phyloP scores from a whole-genome alignment of 2,888 invertebrate species.

The Camponotus fellah region DNA sequence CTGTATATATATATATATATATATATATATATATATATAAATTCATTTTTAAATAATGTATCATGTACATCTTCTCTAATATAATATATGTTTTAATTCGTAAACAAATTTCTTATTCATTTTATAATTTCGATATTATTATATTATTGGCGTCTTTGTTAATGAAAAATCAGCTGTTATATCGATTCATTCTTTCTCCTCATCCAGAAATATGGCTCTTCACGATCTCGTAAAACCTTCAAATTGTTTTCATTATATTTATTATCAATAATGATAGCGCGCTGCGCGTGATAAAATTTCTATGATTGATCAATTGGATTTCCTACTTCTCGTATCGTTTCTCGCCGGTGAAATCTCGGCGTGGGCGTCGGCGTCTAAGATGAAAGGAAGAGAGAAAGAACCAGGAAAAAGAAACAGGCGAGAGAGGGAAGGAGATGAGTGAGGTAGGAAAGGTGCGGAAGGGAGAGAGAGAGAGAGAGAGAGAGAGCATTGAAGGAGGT shows the following conservation, averaged over 20 bases:
- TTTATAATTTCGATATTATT: neutral
- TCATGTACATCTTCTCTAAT: neutral
- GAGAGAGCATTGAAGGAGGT: conserved; percentile 73
- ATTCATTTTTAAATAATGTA: neutral
- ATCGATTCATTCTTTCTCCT: neutral
- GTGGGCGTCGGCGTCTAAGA: conserved; percentile 68
- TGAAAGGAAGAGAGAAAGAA: conserved; percentile 41
- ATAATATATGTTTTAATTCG: neutral
- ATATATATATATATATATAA: neutral
- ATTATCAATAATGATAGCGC: neutral
- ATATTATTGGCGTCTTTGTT: neutral
- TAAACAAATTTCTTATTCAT: neutral
- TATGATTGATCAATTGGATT: conserved; percentile 21
- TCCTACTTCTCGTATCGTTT: conserved; percentile 55
- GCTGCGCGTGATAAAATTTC: conserved; percentile 52
- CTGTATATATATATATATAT: neutral
- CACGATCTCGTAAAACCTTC: neutral
- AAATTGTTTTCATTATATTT: conserved; percentile 1
- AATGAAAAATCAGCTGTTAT: neutral
- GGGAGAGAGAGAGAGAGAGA: conserved; percentile 49
- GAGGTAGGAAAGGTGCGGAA: conserved; percentile 28
- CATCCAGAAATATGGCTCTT: neutral
- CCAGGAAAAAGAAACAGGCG: conserved; percentile 43
- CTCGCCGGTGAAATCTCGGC: conserved; percentile 67
- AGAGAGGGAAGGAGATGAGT: conserved; percentile 28